These are phyloP conservation scores for Drosophila mauritiana DNA, from an alignment of 1,140 invertebrate genomes.

Conservation along the genomic window DNA sequence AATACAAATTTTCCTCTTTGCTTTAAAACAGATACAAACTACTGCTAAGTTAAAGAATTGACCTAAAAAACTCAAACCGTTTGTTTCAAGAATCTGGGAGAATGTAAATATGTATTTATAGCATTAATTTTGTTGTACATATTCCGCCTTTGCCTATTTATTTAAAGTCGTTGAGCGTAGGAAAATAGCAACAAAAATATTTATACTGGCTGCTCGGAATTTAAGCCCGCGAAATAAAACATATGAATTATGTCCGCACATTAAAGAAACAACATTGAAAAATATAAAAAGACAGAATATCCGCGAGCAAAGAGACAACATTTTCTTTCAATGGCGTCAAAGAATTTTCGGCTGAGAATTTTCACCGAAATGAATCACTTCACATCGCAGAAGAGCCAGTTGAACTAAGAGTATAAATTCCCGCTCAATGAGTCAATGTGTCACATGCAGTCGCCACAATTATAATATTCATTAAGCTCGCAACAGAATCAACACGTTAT, in stretches of 20 bases:
- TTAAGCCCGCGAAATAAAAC: slow-evolving; percentile 76
- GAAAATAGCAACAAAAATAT: slow-evolving; percentile 47
- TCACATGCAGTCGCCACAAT: slow-evolving; percentile 59
- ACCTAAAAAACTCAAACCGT: background rate
- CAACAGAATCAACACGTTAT: slow-evolving; percentile 47
- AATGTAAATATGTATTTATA: background rate
- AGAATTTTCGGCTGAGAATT: slow-evolving; percentile 30
- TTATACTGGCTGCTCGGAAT: slow-evolving; percentile 49
- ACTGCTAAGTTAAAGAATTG: background rate
- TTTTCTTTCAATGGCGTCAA: slow-evolving; percentile 47
- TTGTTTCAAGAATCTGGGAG: background rate
- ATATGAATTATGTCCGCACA: slow-evolving; percentile 74
- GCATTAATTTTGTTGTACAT: slow-evolving; percentile 7
- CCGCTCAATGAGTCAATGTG: slow-evolving; percentile 68
- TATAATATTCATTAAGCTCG: slow-evolving; percentile 46
- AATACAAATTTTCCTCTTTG: no score
- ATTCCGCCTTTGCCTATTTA: slow-evolving; percentile 42
- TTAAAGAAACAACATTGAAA: slow-evolving; percentile 47
- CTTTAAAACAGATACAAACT: no score
- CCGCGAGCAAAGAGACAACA: slow-evolving; percentile 2
- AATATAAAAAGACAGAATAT: slow-evolving; percentile 10
- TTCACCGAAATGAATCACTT: slow-evolving; percentile 57
- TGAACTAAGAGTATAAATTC: slow-evolving; percentile 36
- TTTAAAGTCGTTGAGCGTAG: slow-evolving; percentile 40
- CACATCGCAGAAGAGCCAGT: background rate